Conservation (phyloP, 2,113 vertebrate species). For the Cyprinodon brontotheroides region DNA sequence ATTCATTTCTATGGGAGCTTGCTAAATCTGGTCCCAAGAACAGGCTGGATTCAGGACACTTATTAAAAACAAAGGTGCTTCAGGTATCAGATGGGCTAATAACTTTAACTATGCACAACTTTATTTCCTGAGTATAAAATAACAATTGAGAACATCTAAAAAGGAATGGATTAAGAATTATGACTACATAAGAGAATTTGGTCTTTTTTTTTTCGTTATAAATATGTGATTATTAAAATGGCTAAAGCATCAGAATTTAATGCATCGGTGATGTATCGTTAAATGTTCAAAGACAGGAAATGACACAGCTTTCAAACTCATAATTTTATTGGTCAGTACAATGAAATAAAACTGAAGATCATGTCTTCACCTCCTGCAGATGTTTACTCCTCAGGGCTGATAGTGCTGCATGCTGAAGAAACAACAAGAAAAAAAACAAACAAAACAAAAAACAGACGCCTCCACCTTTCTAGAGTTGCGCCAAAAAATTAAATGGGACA, state of each 20-base stretch:
- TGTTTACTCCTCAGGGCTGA: constrained; percentile 53
- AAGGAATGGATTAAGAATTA: not conserved
- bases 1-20: not conserved
- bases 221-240: too few relatives aligned
- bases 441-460: not conserved
- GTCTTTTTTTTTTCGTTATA: not conserved
- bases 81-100: not conserved
- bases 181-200: not conserved
- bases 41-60: not conserved
- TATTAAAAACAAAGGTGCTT: not conserved
- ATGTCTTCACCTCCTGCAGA: constrained; percentile 65
- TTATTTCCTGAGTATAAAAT: not conserved
- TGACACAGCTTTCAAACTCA: constrained; percentile 75
- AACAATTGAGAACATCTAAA: not conserved
- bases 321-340: constrained; percentile 82
- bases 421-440: constrained; percentile 4
- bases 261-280: constrained; percentile 7
- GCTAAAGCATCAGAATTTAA: not conserved
- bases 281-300: constrained; percentile 14
- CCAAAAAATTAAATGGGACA: constrained; percentile 43
- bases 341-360: constrained; percentile 66
- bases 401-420: constrained; percentile 37
- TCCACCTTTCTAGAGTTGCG: constrained; percentile 5
- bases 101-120: not conserved
- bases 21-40: not conserved